These are phyloP conservation scores for Lamprotornis superbus DNA, from an alignment of 2,113 vertebrate genomes.

Conservation along the genomic window DNA sequence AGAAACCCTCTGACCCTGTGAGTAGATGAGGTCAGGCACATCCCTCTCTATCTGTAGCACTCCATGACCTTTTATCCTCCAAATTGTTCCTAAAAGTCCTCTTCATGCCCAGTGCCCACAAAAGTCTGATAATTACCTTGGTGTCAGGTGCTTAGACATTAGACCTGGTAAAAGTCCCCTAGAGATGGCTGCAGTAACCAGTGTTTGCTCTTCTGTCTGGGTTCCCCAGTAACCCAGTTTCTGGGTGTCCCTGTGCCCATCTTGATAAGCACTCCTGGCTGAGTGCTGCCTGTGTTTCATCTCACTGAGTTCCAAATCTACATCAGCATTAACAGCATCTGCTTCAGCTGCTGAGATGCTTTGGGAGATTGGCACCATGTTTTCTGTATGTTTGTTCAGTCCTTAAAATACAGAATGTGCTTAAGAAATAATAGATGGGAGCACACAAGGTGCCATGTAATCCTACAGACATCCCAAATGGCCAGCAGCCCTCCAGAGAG, in stretches of 20 bases:
- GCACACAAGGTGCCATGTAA: neutral
- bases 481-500: neutral
- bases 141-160: neutral
- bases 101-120: neutral
- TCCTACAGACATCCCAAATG: neutral
- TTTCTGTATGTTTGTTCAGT: neutral
- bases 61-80: neutral
- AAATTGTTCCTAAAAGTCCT: neutral
- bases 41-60: neutral
- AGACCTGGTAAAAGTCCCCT: neutral
- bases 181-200: neutral
- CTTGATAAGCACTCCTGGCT: conserved; percentile 9
- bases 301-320: neutral
- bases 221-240: neutral
- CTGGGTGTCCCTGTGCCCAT: conserved; percentile 3
- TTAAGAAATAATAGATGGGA: neutral
- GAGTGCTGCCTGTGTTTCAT: neutral
- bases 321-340: neutral
- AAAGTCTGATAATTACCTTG: neutral
- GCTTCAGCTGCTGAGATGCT: neutral
- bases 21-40: neutral
- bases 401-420: neutral
- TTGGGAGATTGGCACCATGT: neutral
- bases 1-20: neutral
- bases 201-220: neutral